Percentiles rank a stretch among this genome's conserved stretches.
Conservation (phyloP, 2,797 vertebrate genomes). For the Anisognathus igniventris region DNA sequence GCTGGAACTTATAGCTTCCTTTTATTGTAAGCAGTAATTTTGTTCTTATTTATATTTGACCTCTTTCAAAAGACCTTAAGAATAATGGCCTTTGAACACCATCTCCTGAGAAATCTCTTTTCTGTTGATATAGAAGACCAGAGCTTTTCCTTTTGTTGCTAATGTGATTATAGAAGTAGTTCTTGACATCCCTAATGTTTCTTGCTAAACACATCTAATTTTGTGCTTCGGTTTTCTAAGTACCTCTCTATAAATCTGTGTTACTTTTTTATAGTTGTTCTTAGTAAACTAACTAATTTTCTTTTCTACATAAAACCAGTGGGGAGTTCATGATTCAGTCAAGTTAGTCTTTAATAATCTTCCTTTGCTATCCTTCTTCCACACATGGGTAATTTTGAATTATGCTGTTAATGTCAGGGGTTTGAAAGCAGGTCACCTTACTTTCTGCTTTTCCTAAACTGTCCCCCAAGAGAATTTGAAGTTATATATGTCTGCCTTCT, state of each 20-base stretch:
- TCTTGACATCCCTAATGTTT: not conserved
- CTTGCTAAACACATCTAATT: not conserved
- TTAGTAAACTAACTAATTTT: slow-evolving; percentile 7
- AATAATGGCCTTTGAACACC: not conserved
- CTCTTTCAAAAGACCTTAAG: not conserved
- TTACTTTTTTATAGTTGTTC: not conserved
- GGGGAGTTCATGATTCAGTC: not conserved
- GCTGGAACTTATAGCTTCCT: accelerated
- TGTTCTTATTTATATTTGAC: not conserved
- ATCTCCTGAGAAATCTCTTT: not conserved
- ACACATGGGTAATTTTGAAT: not conserved
- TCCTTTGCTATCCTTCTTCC: not conserved
- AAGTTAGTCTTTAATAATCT: slow-evolving; percentile 1
- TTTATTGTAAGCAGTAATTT: not conserved
- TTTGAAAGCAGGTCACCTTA: not conserved
- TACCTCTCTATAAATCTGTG: not conserved
- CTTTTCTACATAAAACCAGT: not conserved
- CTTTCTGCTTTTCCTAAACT: not conserved
- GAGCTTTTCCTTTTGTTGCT: not conserved
- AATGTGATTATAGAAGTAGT: not conserved
- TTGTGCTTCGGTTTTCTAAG: not conserved
- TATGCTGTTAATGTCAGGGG: not conserved
- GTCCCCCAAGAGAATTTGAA: not conserved
- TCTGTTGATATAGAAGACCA: not conserved
- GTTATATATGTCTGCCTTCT: not conserved